Percentiles rank a stretch among this genome's conserved stretches.
Evolutionary conservation across 2,797 vertebrate genomes (phyloP).

Genomic region (Clarias fuscus): DNA sequence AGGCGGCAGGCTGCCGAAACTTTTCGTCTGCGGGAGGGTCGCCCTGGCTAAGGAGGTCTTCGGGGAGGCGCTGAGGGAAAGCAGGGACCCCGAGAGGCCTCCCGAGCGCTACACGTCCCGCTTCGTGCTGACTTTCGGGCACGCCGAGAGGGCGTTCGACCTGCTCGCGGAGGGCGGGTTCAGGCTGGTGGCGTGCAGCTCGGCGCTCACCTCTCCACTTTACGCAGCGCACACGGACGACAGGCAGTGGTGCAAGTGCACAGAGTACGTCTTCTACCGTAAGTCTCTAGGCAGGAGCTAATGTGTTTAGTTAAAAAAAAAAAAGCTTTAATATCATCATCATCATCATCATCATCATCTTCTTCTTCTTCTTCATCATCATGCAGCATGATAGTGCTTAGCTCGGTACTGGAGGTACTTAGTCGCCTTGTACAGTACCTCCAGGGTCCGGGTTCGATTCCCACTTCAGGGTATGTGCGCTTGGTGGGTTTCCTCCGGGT

Average conservation of each 20-base stretch:
- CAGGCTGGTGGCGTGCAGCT: conserved; percentile 96
- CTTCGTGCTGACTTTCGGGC: conserved; percentile 94
- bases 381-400: too few relatives aligned
- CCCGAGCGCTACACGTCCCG: conserved; percentile 93
- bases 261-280: conserved; percentile 99
- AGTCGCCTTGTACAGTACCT: too few relatives aligned
- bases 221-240: conserved; percentile 86
- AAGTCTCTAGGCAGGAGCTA: conserved; percentile 71
- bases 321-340: not conserved
- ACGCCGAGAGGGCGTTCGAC: conserved; percentile 96
- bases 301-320: not conserved
- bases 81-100: conserved; percentile 88
- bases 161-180: conserved; percentile 98
- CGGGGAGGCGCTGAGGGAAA: conserved; percentile 94
- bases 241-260: conserved; percentile 96
- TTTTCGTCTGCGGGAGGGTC: conserved; percentile 95
- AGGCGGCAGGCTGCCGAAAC: conserved; percentile 87
- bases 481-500: too few relatives aligned
- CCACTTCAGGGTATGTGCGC: too few relatives aligned
- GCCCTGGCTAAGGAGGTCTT: conserved; percentile 96
- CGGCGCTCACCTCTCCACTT: conserved; percentile 88
- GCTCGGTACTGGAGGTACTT: too few relatives aligned
- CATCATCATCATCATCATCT: not conserved
- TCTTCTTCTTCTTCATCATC: not conserved
- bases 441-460: too few relatives aligned